A percentile compares a stretch with the other conserved stretches of the same genome.
phyloP scores from a whole-genome alignment of 1,140 invertebrate species.

The Thaumetopoea pityocampa region DNA sequence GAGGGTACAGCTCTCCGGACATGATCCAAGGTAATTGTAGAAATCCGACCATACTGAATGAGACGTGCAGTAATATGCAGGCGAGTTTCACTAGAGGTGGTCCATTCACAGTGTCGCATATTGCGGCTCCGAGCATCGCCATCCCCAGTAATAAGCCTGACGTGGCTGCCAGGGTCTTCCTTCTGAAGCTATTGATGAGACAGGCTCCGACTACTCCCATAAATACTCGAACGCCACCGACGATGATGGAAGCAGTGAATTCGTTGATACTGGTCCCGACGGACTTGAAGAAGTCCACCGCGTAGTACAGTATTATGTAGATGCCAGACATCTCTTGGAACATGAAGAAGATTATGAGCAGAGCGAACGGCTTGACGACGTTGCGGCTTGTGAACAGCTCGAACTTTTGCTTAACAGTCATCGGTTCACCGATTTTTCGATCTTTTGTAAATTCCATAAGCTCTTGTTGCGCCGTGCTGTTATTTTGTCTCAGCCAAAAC shows the following conservation, averaged over 20 bases:
- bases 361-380: slow-evolving; percentile 80
- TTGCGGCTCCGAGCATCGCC: slow-evolving; percentile 77
- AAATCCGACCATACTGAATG: slow-evolving; percentile 84
- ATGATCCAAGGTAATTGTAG: slow-evolving; percentile 86
- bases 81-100: slow-evolving; percentile 77
- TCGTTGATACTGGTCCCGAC: slow-evolving; percentile 81
- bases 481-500: slow-evolving; percentile 77
- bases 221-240: slow-evolving; percentile 81
- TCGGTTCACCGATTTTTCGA: slow-evolving; percentile 52
- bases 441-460: slow-evolving; percentile 75
- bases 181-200: slow-evolving; percentile 82
- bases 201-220: slow-evolving; percentile 82
- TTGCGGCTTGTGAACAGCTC: slow-evolving; percentile 53
- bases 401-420: slow-evolving; percentile 59
- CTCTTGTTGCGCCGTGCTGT: slow-evolving; percentile 76
- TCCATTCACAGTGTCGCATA: slow-evolving; percentile 70
- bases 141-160: slow-evolving; percentile 80
- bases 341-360: slow-evolving; percentile 80
- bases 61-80: slow-evolving; percentile 81
- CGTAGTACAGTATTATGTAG: slow-evolving; percentile 87
- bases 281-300: slow-evolving; percentile 82
- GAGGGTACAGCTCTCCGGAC: slow-evolving; percentile 84
- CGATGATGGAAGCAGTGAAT: slow-evolving; percentile 83
- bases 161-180: slow-evolving; percentile 80
- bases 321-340: slow-evolving; percentile 85